These are phyloP conservation scores for Podarcis raffonei DNA, from an alignment of 2,113 vertebrate genomes.

Conservation along the genomic window DNA sequence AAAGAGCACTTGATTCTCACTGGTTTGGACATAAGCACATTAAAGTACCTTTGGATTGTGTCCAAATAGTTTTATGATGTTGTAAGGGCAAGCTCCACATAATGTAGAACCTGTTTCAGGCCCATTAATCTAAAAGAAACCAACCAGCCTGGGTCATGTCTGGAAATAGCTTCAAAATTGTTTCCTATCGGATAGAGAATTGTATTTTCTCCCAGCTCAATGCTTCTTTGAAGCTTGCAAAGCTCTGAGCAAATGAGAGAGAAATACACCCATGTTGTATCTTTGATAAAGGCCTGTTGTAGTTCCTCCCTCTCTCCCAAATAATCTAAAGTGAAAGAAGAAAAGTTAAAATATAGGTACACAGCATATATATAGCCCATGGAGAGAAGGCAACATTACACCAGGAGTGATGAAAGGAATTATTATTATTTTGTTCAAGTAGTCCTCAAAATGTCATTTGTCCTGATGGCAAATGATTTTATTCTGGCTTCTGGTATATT, in stretches of 20 bases:
- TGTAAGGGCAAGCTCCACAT: constrained; percentile 40
- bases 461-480: not conserved
- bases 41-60: not conserved
- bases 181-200: not conserved
- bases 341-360: not conserved
- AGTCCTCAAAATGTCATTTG: not conserved
- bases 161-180: constrained; percentile 16
- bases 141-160: not conserved
- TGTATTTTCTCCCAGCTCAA: not conserved
- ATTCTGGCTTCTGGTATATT: not conserved
- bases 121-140: constrained; percentile 25
- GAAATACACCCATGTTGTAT: not conserved
- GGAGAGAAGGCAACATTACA: not conserved
- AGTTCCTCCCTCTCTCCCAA: too few species aligned
- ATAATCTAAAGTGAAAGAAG: not conserved
- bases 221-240: not conserved
- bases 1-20: not conserved
- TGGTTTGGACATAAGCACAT: not conserved
- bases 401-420: too few species aligned
- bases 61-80: constrained; percentile 31
- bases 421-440: too few species aligned
- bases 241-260: not conserved
- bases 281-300: not conserved
- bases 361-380: not conserved
- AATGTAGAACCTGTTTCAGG: not conserved